Base-by-base conservation (phyloP, 2,888 invertebrate species). In the Pollenia labialis region DNA sequence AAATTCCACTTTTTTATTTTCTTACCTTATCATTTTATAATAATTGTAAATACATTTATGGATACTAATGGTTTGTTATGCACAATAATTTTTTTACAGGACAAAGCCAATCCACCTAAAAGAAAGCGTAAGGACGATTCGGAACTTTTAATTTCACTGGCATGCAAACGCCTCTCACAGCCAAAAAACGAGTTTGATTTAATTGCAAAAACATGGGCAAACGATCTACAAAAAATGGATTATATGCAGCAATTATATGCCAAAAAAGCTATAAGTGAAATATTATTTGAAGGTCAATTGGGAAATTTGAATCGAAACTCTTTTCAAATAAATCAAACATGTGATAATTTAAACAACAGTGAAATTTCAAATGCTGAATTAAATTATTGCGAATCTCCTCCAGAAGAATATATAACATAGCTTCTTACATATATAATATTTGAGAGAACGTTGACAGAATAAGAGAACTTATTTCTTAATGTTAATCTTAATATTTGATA, bases 281-380 rank as follows among this genome's bases (percentile, higher is more conserved):
- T 62, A n/a, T 42, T 62, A 44, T 62, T 62, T 62, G 62, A 62
- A n/a, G 62, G 62, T 62, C 62, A 62, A 16, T 62, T 62, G 42
- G 62, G 62, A 14, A 62, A 62, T 62, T 44, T 62, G 40, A 40
- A 62, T 16, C 32, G 16, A 44, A 42, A 62, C 7, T 62, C 62
- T 62, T 10, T 62, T n/a, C 16, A 62, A 62, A 62, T 62, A 10
- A 62, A 62, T 42, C 50, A 50, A 50, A 50, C 50, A 50, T 50
- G 50, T 50, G 50, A 50, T 50, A 12, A 50, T 8, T 50, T 50
- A 50, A 50, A 14, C 50, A 50, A 50, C 14, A 50, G 14, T 50
- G 50, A 50, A 7, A 50, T 12, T 50, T 50, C 50, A 50, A 50
- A 50, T 50, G 4, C 12, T 50, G 50, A 50, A 4, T 12, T 50